Base-by-base conservation (phyloP, 2,113 vertebrate species). In the Chaetodon trifascialis region DNA sequence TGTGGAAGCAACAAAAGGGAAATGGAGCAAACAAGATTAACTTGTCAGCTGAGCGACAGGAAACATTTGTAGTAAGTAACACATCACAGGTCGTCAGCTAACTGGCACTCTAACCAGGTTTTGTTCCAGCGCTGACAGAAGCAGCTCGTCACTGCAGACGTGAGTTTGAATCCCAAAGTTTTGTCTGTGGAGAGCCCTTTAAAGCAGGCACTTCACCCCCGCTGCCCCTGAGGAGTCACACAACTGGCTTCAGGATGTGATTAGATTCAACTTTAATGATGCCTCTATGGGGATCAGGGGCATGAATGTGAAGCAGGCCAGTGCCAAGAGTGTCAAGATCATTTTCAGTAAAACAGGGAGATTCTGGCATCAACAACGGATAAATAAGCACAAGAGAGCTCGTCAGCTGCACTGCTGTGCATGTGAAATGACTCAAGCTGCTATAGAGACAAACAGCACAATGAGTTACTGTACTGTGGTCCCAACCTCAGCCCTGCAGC, bases 181-280 rank as follows among this genome's bases (percentile, higher is more conserved):
- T 30, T 30, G 36, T 30, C 47, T 52, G 49, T 15, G 47, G 25
- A 73, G 60, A 30, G 44, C 12, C 40, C 70, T 73, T 51, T 81
- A 81, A 76, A 83, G 11, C 66, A 36, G 36, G 7, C 69, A 62
- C 42, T 70, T 71, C 66, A 77, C 60, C 67, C 65, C 58, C 66
- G 54, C 34, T 46, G 23, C 34, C 60, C 64, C 56, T 44, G 16
- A 34, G 34, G 44, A 82, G 83, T 64, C 17, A 46, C 40, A 44
- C 44, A 3, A 8, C 77, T 71, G 80, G 65, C 44, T 60, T 79
- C 64, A 69, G 51, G 59, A 83, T 73, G 12, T 80, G 67, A 86
- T 73, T 47, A 55, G 54, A 66, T 84, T 76, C 76, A 84, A 23
- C 71, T 58, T 86, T 73, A 73, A 76, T 54, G 62, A 64, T 58